A percentile compares a stretch with the other conserved stretches of the same genome.
Evolutionary conservation across 1,140 invertebrate genomes (phyloP).

Genomic region (Hyles euphorbiae): DNA sequence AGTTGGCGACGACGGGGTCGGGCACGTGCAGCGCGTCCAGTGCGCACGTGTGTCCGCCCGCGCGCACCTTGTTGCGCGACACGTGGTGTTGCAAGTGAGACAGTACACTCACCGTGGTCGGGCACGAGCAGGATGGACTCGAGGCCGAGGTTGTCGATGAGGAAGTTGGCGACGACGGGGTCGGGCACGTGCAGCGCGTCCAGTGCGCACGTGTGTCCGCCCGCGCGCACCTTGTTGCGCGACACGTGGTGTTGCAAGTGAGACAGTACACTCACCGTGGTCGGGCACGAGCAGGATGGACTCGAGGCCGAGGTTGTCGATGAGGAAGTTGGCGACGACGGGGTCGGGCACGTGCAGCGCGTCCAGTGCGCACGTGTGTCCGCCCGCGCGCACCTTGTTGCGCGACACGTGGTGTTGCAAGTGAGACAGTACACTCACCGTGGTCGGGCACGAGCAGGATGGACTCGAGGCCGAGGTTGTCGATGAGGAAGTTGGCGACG

Average conservation of each 20-base stretch:
- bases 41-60: slow-evolving; percentile 76
- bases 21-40: slow-evolving; percentile 80
- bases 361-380: slow-evolving; percentile 78
- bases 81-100: slow-evolving; percentile 79
- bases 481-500: slow-evolving; percentile 90
- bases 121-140: slow-evolving; percentile 84
- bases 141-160: slow-evolving; percentile 87
- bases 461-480: slow-evolving; percentile 83
- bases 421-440: slow-evolving; percentile 30
- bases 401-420: neutral
- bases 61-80: slow-evolving; percentile 62
- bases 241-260: slow-evolving; percentile 79
- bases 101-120: slow-evolving; percentile 59
- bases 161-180: slow-evolving; percentile 86
- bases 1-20: slow-evolving; percentile 88
- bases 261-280: slow-evolving; percentile 47
- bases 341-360: slow-evolving; percentile 82
- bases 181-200: slow-evolving; percentile 81
- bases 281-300: slow-evolving; percentile 81
- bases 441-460: slow-evolving; percentile 82
- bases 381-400: slow-evolving; percentile 55
- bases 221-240: slow-evolving; percentile 61
- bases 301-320: slow-evolving; percentile 87
- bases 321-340: slow-evolving; percentile 88
- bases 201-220: slow-evolving; percentile 78